Evolutionary conservation across 1,140 invertebrate genomes (phyloP), one percentile per base, ranked within the genome.

Genomic region (Yoshiicerus persimilis): DNA sequence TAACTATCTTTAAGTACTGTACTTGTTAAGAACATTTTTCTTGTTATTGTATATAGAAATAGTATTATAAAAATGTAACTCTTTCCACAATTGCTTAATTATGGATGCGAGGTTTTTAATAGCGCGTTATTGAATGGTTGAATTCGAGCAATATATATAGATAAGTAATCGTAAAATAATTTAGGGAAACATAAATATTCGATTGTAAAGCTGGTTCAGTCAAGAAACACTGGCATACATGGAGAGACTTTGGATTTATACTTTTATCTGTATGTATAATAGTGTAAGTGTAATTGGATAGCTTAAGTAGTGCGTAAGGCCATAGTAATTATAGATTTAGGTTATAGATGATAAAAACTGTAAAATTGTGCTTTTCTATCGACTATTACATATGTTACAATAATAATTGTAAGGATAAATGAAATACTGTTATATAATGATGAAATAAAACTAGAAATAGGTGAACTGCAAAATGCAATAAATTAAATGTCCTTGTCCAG

Each of bases 161-260:
- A 10, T 47, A 47, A 1, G 9, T 47, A 47, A 16, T 16, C 11
- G 41, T 47, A 16, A 16, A 47, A 16, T 11, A 47, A 16, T 47
- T 56, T n/a, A 56, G 4, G 47, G 47, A 56, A 56, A 34, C 25
- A 64, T 64, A 34, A 80, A 36, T 77, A 34, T n/a, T 36, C 5
- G 20, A 80, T 32, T 38, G 32, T 80, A 36, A 66, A 80, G 75
- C 75, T 38, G 75, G 75, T 80, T 36, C 75, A 80, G 75, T 80
- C 75, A 80, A 80, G 30, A 34, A 4, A 80, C n/a, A 80, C 75
- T 80, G 75, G 75, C 75, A 38, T 36, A 80, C 32, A 80, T 34
- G 75, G 75, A 80, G 75, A 80, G 75, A 80, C 34, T 80, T 80
- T 80, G 75, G 34, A 80, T 80, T 80, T 80, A 80, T 80, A 80